Percentiles rank a stretch among this genome's conserved stretches.
phyloP scores from a whole-genome alignment of 2,888 invertebrate species.

The Aquatica leii region DNA sequence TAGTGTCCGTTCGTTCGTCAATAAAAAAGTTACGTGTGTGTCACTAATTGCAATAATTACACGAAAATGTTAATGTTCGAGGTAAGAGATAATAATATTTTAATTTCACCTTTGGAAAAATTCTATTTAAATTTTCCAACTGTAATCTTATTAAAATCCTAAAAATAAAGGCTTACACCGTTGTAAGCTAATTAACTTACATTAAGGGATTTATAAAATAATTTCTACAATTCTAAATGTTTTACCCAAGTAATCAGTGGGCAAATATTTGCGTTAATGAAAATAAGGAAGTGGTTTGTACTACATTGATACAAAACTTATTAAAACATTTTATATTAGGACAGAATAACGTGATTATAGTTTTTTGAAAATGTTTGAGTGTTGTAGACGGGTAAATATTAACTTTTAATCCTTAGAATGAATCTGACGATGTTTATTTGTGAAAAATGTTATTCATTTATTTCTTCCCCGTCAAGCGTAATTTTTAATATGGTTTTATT shows the following conservation, averaged over 20 bases:
- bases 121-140: background rate
- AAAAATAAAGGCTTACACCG: too few relatives aligned
- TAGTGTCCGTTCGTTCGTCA: background rate
- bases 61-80: constrained; percentile 41
- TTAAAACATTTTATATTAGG: too few relatives aligned
- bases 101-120: background rate
- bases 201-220: background rate
- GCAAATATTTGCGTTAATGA: background rate
- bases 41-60: background rate
- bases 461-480: too few relatives aligned
- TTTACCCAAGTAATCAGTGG: background rate
- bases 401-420: background rate
- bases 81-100: constrained; percentile 28
- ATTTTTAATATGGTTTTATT: too few relatives aligned
- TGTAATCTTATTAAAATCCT: too few relatives aligned
- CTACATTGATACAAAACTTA: constrained; percentile 4
- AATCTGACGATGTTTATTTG: too few relatives aligned
- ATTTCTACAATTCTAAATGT: background rate
- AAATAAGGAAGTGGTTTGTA: constrained; percentile 10
- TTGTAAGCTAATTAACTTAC: too few relatives aligned
- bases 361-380: constrained; percentile 6
- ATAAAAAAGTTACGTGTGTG: background rate
- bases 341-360: background rate
- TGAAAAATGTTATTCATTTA: too few relatives aligned
- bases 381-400: constrained; percentile 12